Base-by-base conservation (phyloP, 2,113 vertebrate genomes). In the Anhinga anhinga region DNA sequence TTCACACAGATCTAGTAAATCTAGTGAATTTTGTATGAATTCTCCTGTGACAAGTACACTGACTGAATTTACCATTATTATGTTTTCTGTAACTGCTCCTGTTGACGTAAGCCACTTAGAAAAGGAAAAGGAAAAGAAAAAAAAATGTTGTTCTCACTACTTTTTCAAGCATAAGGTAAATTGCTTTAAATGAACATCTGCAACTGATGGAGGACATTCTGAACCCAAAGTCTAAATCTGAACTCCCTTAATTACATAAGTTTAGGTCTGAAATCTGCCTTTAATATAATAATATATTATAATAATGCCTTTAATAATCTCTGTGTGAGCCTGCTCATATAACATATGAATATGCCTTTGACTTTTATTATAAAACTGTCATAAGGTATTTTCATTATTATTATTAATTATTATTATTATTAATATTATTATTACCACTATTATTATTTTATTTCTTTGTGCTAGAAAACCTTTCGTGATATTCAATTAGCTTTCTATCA, bases 91-190 rank as follows among this genome's bases (percentile, higher is more conserved):
- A 69, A 53, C 4, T 1, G 4, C 49, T 74, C 11, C 13, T 19
- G 6, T 50, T 78, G 45, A 13, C 3, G 11, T 84, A 77, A 91
- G 17, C 19, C 15, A 30, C 10, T 42, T 11, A 42, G 44, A 45
- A 45, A 45, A 15, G 44, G 13, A 23, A n/a, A 1, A 7, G 27
- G 1, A 2, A 5, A 3, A 15, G 9, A 20, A 21, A 52, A 16
- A 16, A 44, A 45, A 38, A 49, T 20, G 4, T 36, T 50, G 8
- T 30, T 10, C 15, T 67, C 10, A 61, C 10, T 63, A 2, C 9
- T 10, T 63, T 93, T 82, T 34, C 21, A 80, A 58, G 3, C 15
- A 5, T 52, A 36, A 52, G 2, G 10, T 67, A 62, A 47, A 71
- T 61, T 59, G 10, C 36, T 77, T 82, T 81, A 20, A 83, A 63